These are phyloP conservation scores for Bugula neritina DNA, from an alignment of 2,888 invertebrate species.

Conservation along the genomic window DNA sequence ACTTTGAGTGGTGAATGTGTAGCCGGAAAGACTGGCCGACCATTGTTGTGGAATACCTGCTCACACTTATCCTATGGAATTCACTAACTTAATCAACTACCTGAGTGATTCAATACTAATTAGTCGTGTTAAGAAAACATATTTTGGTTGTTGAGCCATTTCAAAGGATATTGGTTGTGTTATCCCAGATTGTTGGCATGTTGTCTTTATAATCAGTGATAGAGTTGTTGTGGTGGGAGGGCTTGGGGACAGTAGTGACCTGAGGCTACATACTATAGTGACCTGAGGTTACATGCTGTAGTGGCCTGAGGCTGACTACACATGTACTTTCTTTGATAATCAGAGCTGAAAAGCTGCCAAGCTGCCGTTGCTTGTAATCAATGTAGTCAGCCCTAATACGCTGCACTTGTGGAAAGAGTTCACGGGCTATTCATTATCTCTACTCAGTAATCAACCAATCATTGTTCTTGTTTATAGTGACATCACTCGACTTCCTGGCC, in stretches of 20 bases:
- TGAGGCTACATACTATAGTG: too few relatives aligned
- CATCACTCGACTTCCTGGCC: background rate
- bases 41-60: background rate
- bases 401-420: too few relatives aligned
- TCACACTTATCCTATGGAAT: background rate
- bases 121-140: background rate
- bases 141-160: background rate
- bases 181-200: background rate
- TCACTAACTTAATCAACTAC: slow-evolving; percentile 7
- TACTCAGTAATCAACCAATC: background rate
- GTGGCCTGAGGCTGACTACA: too few relatives aligned
- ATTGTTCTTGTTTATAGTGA: background rate
- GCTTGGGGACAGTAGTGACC: too few relatives aligned
- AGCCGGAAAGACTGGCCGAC: background rate
- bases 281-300: too few relatives aligned
- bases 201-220: background rate
- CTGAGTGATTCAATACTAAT: slow-evolving; percentile 7
- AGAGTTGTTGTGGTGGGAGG: too few relatives aligned
- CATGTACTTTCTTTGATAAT: too few relatives aligned
- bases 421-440: too few relatives aligned
- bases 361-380: too few relatives aligned
- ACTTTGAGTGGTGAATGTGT: background rate
- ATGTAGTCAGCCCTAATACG: too few relatives aligned
- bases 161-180: background rate
- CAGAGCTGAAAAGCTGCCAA: too few relatives aligned